These are phyloP conservation scores for Bilobella aurantiaca DNA, from an alignment of 1,140 invertebrate species.

Conservation along the genomic window DNA sequence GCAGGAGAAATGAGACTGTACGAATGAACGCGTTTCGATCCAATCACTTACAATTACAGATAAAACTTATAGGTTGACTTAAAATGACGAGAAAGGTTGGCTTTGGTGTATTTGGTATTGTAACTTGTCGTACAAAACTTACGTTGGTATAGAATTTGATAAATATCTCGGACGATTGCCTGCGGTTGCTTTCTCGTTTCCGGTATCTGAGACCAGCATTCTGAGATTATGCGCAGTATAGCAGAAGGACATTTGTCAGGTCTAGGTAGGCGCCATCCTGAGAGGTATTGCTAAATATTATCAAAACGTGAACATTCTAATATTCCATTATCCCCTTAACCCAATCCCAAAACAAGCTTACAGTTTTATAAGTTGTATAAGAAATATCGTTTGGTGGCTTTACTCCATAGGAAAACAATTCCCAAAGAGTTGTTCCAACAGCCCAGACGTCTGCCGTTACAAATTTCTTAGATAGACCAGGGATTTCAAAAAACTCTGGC, in stretches of 20 bases:
- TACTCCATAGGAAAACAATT: slow-evolving; percentile 69
- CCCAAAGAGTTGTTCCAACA: slow-evolving; percentile 76
- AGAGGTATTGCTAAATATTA: slow-evolving; percentile 54
- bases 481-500: slow-evolving; percentile 60
- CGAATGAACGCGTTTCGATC: slow-evolving; percentile 49
- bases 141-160: slow-evolving; percentile 65
- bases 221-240: slow-evolving; percentile 70
- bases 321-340: no score
- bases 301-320: no score
- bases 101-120: no score
- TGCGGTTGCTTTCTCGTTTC: slow-evolving; percentile 61
- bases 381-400: slow-evolving; percentile 33
- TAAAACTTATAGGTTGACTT: neutral
- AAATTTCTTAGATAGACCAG: slow-evolving; percentile 52
- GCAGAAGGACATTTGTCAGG: slow-evolving; percentile 66
- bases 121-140: no score
- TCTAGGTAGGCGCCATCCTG: slow-evolving; percentile 59
- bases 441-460: slow-evolving; percentile 72
- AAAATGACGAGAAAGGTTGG: no score
- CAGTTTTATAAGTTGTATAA: slow-evolving; percentile 17
- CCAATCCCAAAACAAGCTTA: no score
- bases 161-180: slow-evolving; percentile 68
- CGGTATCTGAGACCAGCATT: slow-evolving; percentile 73
- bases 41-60: slow-evolving; percentile 42
- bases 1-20: slow-evolving; percentile 48